Evolutionary conservation across 1,140 invertebrate genomes (phyloP), one percentile per base, ranked within the genome.

Genomic region (Pantala flavescens): DNA sequence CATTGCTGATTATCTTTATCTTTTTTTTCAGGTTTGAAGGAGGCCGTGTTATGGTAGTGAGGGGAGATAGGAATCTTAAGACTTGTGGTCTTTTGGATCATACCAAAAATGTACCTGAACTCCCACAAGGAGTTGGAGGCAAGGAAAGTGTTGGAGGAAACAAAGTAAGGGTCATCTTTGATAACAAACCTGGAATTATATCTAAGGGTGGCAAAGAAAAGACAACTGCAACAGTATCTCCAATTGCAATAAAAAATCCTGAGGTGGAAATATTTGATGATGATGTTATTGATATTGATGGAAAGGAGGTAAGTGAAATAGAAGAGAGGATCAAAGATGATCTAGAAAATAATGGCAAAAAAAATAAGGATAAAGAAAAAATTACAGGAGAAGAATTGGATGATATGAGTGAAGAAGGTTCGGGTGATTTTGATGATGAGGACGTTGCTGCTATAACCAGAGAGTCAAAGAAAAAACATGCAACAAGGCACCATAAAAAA

Each of bases 1-100:
- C n/a, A n/a, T n/a, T n/a, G n/a, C n/a, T n/a, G n/a, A n/a, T n/a
- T n/a, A n/a, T n/a, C 2, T 36, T 36, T 9, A 36, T 36, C 28
- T 19, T 75, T 73, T 74, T 78, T 24, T 74, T 75, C 72, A 87
- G 86, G 77, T 87, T 83, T 82, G 84, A 89, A 78, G 92, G 92
- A 74, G 89, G 91, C 12, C 88, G 90, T 74, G 88, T 94, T 78
- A 83, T 93, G 75, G 89, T 93, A 1, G 90, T 93, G 0, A 90
- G 91, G 84, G 92, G 90, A 3, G 89, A 91, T 76, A 87, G 87
- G 76, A 88, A 89, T 80, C 82, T 94, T 23, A 86, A 88, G 75
- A 91, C 90, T 7, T 94, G 92, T 83, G 91, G 89, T 1, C 83
- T 93, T 75, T 82, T 92, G 75, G 88, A 93, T 75, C 87, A 89